Percentiles rank a stretch among this genome's conserved stretches.
phyloP scores from a whole-genome alignment of 2,113 vertebrate genomes.

The Paracanthobrama guichenoti region DNA sequence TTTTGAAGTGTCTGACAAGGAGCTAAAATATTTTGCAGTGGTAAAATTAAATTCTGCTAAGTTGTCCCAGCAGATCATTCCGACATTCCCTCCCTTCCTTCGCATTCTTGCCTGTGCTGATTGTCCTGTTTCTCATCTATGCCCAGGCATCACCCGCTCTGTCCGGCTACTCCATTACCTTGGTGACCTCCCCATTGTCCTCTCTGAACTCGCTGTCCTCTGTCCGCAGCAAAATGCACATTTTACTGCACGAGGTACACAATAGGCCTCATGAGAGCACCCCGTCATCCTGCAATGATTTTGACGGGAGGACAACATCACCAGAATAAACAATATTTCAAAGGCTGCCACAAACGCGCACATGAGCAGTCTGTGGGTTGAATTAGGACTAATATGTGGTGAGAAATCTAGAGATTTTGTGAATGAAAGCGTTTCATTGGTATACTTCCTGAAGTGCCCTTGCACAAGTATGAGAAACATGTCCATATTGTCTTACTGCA shows the following conservation, averaged over 20 bases:
- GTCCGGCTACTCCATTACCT: conserved; percentile 26
- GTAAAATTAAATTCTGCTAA: background rate
- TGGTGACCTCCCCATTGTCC: conserved; percentile 50
- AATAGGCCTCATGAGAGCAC: conserved; percentile 21
- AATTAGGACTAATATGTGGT: background rate
- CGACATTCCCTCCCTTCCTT: conserved; percentile 57
- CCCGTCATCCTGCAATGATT: background rate
- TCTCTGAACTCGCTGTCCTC: conserved; percentile 18
- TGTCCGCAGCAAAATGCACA: conserved; percentile 24
- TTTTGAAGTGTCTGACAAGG: background rate
- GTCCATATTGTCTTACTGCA: conserved; percentile 61
- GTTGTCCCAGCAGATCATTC: conserved; percentile 38
- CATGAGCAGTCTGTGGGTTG: background rate
- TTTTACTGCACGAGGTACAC: conserved; percentile 38
- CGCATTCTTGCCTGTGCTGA: conserved; percentile 44
- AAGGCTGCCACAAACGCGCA: background rate
- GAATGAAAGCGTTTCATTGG: background rate
- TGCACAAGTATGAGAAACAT: conserved; percentile 47
- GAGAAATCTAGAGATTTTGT: background rate
- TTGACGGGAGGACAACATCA: background rate
- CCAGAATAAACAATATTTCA: conserved; percentile 22
- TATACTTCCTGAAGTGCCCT: conserved; percentile 34
- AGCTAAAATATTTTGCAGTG: background rate
- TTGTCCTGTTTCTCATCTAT: conserved; percentile 55
- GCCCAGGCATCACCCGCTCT: conserved; percentile 30